Evolutionary conservation across 1,140 invertebrate genomes (phyloP), one percentile per base, ranked within the genome.

Genomic region (Chionoecetes opilio): DNA sequence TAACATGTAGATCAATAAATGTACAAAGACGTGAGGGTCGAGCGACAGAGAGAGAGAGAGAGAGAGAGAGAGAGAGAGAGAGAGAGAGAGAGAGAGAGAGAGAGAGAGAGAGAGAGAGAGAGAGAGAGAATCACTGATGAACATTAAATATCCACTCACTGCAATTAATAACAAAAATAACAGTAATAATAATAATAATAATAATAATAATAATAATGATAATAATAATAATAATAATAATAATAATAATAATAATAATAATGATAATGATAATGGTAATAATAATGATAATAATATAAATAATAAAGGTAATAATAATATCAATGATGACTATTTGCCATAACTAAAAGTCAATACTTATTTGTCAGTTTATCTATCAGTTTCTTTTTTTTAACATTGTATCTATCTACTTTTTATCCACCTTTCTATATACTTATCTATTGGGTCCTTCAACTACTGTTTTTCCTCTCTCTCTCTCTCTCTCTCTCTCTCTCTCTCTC

Each of bases 241-340:
- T 75, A 75, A 75, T 75, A 75, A 75, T 75, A 75, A 75, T 75
- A 75, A 75, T 75, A 75, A 75, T 75, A 75, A 75, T 75, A 75
- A 75, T n/a, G n/a, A 75, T n/a, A 75, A 75, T 21, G n/a, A 75
- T 75, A 75, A 75, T n/a, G n/a, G 8, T n/a, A 75, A n/a, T n/a
- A 75, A 21, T 5, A 75, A 75, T n/a, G 26, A n/a, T 75, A 75
- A 75, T 75, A 75, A 75, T 75, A 75, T 14, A 14, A 75, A 75
- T 75, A 75, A 75, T 75, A 75, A 75, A 2, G n/a, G n/a, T n/a
- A 75, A 75, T 21, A 75, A 75, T 75, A 75, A 75, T n/a, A 75
- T 2, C 8, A 75, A n/a, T n/a, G n/a, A 21, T 5, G n/a, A 75
- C 8, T 1, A 53, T 53, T 53, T 53, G 11, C 21, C 46, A 9